Percentiles rank a stretch among this genome's conserved stretches.
phyloP scores from a whole-genome alignment of 30 jellyfish, hydroid and myxozoan species.

The Turritopsis rubra region DNA sequence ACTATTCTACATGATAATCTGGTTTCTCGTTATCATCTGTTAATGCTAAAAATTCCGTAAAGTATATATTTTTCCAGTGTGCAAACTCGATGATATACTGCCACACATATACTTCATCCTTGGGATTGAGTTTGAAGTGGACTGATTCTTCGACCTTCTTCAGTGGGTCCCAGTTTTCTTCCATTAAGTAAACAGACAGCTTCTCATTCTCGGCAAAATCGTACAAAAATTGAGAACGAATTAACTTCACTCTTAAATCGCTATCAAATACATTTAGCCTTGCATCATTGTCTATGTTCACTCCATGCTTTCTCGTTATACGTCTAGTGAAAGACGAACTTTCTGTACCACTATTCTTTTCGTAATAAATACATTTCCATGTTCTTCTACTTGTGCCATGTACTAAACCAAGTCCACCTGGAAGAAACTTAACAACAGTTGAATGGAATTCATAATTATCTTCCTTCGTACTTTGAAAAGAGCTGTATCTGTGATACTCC shows the following conservation, averaged over 20 bases:
- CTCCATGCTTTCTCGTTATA: background rate
- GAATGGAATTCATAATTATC: background rate
- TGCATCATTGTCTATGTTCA: background rate
- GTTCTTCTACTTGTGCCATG: background rate
- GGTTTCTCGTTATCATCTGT: slow-evolving; percentile 7
- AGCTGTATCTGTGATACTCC: background rate
- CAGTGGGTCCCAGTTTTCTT: background rate
- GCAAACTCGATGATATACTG: background rate
- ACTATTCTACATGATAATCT: background rate
- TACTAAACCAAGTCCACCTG: background rate
- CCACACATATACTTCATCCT: slow-evolving; percentile 2
- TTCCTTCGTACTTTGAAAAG: background rate
- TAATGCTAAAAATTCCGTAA: background rate
- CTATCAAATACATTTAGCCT: background rate
- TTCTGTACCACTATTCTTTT: background rate
- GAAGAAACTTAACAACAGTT: background rate
- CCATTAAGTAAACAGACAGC: background rate
- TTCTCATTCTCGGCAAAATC: background rate
- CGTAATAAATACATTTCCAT: slow-evolving; percentile 4
- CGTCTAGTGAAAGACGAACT: background rate
- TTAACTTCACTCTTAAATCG: background rate
- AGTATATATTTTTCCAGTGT: background rate
- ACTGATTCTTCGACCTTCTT: background rate
- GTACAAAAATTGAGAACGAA: background rate
- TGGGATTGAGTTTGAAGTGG: background rate